Conservation (phyloP, 1,140 invertebrate species). For the Penaeus japonicus region DNA sequence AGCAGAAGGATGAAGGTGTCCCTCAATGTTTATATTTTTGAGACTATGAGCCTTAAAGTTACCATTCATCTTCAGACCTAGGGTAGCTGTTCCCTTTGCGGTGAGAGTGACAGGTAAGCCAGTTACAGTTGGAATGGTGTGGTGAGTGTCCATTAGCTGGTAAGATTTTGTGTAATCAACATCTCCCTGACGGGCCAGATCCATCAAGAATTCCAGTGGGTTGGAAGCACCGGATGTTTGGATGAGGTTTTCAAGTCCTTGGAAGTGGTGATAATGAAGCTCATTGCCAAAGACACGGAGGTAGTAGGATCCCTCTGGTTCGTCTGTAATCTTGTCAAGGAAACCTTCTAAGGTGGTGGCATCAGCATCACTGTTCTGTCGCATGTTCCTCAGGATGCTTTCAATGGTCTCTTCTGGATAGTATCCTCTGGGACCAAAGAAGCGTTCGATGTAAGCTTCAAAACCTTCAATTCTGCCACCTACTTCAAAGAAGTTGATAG, state of each 20-base stretch:
- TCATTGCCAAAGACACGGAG: constrained; percentile 70
- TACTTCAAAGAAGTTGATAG: constrained; percentile 85
- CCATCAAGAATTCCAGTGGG: constrained; percentile 48
- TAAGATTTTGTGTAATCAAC: constrained; percentile 65
- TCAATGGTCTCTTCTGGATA: constrained; percentile 66
- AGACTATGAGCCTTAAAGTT: constrained; percentile 76
- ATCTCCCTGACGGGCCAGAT: constrained; percentile 44
- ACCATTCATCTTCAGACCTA: constrained; percentile 75
- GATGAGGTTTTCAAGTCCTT: constrained; percentile 54
- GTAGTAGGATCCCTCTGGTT: constrained; percentile 62
- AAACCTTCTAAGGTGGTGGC: constrained; percentile 49
- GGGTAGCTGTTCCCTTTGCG: constrained; percentile 75
- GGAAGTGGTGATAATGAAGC: constrained; percentile 64
- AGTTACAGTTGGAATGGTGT: constrained; percentile 80
- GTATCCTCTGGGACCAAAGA: constrained; percentile 81
- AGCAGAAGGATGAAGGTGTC: constrained; percentile 67
- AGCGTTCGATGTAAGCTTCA: constrained; percentile 82
- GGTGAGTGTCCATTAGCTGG: constrained; percentile 79
- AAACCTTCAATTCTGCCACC: constrained; percentile 85
- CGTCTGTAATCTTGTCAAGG: constrained; percentile 52
- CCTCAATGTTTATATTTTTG: constrained; percentile 70
- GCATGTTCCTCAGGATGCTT: constrained; percentile 68
- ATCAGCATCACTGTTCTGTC: constrained; percentile 59
- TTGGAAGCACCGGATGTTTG: not conserved
- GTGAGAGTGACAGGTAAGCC: constrained; percentile 80